Conservation (phyloP, 2,113 vertebrate genomes). For the Limnothrissa miodon region DNA sequence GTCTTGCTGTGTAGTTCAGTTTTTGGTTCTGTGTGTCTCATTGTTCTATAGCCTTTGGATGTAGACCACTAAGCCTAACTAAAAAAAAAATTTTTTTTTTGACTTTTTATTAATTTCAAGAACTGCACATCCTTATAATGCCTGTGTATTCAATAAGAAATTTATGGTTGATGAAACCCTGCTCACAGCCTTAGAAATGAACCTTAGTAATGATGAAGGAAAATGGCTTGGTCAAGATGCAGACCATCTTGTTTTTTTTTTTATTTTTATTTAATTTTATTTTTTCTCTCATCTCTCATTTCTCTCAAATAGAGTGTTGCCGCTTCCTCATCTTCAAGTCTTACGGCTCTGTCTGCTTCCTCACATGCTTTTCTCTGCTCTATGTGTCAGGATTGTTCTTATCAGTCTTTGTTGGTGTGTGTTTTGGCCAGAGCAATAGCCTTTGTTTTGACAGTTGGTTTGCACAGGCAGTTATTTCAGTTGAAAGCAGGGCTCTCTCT, state of each 20-base stretch:
- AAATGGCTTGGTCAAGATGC: not conserved
- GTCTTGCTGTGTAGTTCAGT: not conserved
- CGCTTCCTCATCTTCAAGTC: not conserved
- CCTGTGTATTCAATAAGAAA: not conserved
- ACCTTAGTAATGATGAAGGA: not conserved
- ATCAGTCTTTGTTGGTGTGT: conserved; percentile 16
- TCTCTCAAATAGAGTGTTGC: not conserved
- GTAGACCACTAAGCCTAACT: no score
- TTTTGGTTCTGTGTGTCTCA: not conserved
- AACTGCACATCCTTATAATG: not conserved
- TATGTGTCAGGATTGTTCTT: conserved; percentile 16
- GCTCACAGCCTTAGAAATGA: not conserved
- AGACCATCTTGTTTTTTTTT: no score
- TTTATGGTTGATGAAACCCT: not conserved
- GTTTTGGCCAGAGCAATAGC: conserved; percentile 18
- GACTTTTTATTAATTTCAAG: not conserved
- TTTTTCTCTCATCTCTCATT: no score
- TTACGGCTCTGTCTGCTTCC: not conserved
- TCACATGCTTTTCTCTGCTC: not conserved
- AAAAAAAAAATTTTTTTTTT: not conserved
- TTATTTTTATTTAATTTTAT: no score
- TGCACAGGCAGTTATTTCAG: conserved; percentile 18
- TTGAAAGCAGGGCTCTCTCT: conserved; percentile 7
- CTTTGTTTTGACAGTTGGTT: conserved; percentile 20
- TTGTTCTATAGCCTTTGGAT: not conserved